Percentiles rank a stretch among this genome's conserved stretches.
Conservation (phyloP, 2,113 vertebrate genomes). For the Patagioenas fasciata region DNA sequence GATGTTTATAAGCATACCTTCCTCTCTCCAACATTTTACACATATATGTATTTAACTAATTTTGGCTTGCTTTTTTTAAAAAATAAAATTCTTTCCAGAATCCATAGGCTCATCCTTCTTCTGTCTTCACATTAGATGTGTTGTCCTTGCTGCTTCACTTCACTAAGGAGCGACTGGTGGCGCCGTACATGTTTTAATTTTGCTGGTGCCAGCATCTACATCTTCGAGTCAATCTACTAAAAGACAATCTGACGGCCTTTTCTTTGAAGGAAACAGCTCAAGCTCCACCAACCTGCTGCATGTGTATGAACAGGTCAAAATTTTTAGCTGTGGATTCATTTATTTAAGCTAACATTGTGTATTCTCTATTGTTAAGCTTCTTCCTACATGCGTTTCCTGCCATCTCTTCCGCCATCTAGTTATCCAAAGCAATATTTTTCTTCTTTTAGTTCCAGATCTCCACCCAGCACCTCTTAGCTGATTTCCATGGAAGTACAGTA, state of each 20-base stretch:
- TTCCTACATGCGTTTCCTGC: background rate
- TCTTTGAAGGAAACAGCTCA: background rate
- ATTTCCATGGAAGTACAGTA: conserved; percentile 26
- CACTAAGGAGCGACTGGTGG: background rate
- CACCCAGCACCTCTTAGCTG: background rate
- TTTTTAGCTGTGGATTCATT: background rate
- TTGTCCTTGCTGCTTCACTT: background rate
- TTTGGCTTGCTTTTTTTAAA: background rate
- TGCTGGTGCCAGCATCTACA: background rate
- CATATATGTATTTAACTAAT: background rate
- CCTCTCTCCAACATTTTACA: background rate
- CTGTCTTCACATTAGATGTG: background rate
- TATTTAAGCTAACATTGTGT: background rate
- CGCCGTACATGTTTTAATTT: background rate
- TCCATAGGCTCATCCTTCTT: background rate
- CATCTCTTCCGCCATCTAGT: background rate
- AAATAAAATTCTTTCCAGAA: background rate
- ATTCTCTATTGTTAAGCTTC: background rate
- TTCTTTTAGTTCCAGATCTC: conserved; percentile 47
- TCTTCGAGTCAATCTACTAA: background rate
- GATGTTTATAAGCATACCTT: background rate
- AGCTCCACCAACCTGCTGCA: background rate
- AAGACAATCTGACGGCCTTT: background rate
- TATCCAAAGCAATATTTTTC: background rate
- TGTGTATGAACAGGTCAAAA: background rate